These are phyloP conservation scores for Parus major DNA, from an alignment of 2,113 vertebrate genomes.

Conservation along the genomic window DNA sequence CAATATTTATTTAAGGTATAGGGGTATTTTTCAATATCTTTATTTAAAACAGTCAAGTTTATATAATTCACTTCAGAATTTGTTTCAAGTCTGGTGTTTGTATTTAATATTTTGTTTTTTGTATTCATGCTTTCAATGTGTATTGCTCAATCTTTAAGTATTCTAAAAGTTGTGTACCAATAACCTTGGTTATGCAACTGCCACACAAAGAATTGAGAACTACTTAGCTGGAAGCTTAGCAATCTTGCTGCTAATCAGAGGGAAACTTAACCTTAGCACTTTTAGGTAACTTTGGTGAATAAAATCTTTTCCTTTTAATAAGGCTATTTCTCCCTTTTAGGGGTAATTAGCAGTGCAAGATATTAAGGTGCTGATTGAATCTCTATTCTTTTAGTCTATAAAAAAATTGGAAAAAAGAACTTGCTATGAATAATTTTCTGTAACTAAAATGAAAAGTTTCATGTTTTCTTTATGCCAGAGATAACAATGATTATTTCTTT, in stretches of 20 bases:
- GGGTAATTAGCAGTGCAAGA: background rate
- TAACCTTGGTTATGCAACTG: background rate
- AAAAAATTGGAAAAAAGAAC: background rate
- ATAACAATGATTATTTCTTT: background rate
- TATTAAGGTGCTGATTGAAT: rapidly evolving
- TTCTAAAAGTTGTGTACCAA: background rate
- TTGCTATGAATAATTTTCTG: background rate
- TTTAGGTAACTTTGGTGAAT: background rate
- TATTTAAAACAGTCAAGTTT: background rate
- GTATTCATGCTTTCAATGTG: background rate
- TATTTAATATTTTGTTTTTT: background rate
- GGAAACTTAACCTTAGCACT: background rate
- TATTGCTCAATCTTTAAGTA: background rate
- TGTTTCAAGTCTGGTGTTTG: background rate
- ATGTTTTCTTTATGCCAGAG: background rate
- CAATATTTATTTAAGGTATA: background rate
- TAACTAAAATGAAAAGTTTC: background rate
- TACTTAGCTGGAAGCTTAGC: background rate
- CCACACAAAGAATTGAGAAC: background rate
- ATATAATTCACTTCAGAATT: background rate
- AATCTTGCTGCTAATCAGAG: background rate
- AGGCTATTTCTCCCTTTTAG: background rate
- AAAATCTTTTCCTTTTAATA: background rate
- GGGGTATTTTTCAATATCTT: background rate
- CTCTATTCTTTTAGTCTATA: background rate